Conservation (phyloP, 2,113 vertebrate genomes). For the Leptosomus discolor region DNA sequence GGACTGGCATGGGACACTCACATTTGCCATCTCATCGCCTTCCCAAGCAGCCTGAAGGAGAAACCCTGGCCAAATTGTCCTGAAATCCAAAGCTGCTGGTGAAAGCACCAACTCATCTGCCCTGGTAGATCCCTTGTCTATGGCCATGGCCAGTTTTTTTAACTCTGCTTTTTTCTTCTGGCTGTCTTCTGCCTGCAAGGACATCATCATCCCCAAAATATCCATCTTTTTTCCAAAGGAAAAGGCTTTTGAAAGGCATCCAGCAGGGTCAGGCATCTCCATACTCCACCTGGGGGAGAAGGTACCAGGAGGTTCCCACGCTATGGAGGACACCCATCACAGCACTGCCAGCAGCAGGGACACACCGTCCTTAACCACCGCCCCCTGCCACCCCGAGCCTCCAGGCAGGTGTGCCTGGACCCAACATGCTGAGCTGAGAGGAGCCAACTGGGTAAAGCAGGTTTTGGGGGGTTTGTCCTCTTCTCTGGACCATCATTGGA, state of each 20-base stretch:
- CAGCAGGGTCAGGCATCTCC: not conserved
- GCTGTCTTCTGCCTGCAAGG: not conserved
- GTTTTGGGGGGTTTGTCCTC: not conserved
- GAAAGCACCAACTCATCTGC: not conserved
- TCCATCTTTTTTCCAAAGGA: not conserved
- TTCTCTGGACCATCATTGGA: not conserved
- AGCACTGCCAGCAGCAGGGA: not conserved
- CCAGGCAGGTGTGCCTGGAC: not conserved
- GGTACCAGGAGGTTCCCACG: not conserved
- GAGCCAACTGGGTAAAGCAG: not conserved
- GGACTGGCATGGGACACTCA: not conserved
- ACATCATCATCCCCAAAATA: fast-evolving
- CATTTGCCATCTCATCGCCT: not conserved
- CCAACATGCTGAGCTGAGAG: not conserved
- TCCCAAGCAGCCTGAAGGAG: not conserved
- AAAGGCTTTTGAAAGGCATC: not conserved
- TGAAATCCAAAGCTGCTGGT: not conserved
- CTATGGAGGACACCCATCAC: not conserved
- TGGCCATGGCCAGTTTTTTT: not conserved
- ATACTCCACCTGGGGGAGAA: not conserved
- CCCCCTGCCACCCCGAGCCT: not conserved
- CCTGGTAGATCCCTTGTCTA: not conserved
- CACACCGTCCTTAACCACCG: not conserved
- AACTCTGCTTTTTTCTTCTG: not conserved
- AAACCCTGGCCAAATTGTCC: not conserved